Base-by-base conservation (phyloP, 1,140 invertebrate species). In the Diorhabda elongata region DNA sequence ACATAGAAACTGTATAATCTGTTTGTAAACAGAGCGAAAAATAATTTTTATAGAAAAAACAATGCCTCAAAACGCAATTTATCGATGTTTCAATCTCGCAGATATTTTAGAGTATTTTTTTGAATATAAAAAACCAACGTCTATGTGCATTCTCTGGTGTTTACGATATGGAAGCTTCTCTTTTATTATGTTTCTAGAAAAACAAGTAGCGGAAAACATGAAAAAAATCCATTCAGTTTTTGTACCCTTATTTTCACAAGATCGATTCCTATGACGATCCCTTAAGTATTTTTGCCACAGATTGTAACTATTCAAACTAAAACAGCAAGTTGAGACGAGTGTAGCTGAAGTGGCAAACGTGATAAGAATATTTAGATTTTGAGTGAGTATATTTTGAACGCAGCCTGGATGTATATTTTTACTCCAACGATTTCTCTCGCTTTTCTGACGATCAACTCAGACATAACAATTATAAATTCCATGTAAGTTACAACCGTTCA, bases 261-360 rank as follows among this genome's bases (percentile, higher is more conserved):
- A 52, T 52, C 47, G 47, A 52, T 52, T 52, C n/a, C 6, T 52
- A n/a, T 8, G 47, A n/a, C 6, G 47, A 6, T 6, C n/a, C 47
- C 47, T n/a, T 8, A 52, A 52, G 47, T 52, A 52, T 8, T 52
- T 52, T 52, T 52, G n/a, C 47, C 47, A 52, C 47, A 52, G 47
- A 52, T 52, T 52, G 47, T n/a, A 52, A 52, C 47, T 52, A 52
- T 52, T n/a, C n/a, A 52, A n/a, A 52, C 47, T 52, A 52, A 26
- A 26, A 26, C 47, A 52, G n/a, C 47, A 3, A 52, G 47, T 52
- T 8, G 47, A 52, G 47, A 52, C 47, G 47, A 52, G 47, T 52
- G 47, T 52, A 52, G 47, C 47, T 52, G 47, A 52, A 52, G 47
- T 52, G 47, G 47, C 47, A n/a, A n/a, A 52, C 47, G 47, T 52